Evolutionary conservation across 1,140 invertebrate species (phyloP).

Genomic region (Atopsyche davidsoni): DNA sequence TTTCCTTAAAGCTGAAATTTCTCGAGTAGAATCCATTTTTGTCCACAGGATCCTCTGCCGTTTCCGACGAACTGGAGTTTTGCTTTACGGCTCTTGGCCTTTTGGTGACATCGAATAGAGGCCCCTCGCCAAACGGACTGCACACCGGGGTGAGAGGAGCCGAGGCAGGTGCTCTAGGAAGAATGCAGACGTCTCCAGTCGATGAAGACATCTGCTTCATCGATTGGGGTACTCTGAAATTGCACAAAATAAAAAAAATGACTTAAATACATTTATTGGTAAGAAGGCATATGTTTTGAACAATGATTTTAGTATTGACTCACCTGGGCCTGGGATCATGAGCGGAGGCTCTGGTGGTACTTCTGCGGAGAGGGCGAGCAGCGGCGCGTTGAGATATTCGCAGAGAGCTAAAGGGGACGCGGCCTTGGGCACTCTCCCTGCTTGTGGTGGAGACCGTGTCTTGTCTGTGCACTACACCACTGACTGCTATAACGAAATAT

Average conservation of each 20-base stretch:
- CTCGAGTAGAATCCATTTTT: slow-evolving; percentile 12
- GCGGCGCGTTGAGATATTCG: neutral
- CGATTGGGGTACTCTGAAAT: slow-evolving; percentile 7
- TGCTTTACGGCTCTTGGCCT: slow-evolving; percentile 15
- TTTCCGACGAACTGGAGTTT: slow-evolving; percentile 12
- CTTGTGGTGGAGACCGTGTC: neutral
- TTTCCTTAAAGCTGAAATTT: slow-evolving; percentile 30
- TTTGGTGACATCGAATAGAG: too few species aligned
- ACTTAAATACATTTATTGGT: neutral
- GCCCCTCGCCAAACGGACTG: slow-evolving; percentile 3
- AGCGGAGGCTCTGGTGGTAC: slow-evolving; percentile 18
- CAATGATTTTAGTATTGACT: neutral
- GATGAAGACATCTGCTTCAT: slow-evolving; percentile 17
- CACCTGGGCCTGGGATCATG: slow-evolving; percentile 15
- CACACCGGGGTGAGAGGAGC: slow-evolving; percentile 15
- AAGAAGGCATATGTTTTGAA: neutral
- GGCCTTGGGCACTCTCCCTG: neutral
- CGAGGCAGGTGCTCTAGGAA: neutral
- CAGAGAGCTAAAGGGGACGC: slow-evolving; percentile 14
- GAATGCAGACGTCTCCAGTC: slow-evolving; percentile 4
- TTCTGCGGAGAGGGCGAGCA: slow-evolving; percentile 6
- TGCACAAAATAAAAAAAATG: too few species aligned
- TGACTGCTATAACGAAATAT: too few species aligned
- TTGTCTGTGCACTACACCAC: neutral
- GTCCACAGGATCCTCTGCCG: slow-evolving; percentile 10